phyloP scores from a whole-genome alignment of 2,888 invertebrate species.

The Eurois occulta region DNA sequence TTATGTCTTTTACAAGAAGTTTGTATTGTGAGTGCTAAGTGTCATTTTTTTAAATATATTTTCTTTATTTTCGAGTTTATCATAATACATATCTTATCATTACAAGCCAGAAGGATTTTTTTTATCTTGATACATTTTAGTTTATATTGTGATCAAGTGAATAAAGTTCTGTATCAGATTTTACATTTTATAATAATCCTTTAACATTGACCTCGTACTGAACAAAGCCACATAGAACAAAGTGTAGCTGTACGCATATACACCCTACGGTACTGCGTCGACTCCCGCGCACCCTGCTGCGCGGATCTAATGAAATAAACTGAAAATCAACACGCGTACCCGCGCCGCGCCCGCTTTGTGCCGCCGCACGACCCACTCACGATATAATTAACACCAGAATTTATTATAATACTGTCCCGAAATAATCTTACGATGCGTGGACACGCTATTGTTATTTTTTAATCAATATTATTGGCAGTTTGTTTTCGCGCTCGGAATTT shows the following conservation, averaged over 20 bases:
- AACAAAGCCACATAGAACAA: neutral
- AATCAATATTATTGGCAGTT: slow-evolving; percentile 66
- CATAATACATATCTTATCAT: neutral
- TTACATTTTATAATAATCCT: neutral
- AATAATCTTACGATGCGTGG: slow-evolving; percentile 77
- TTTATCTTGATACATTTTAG: neutral
- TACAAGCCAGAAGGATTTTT: neutral
- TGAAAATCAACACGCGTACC: slow-evolving; percentile 89
- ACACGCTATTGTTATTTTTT: slow-evolving; percentile 80
- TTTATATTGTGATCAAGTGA: neutral
- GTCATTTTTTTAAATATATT: neutral
- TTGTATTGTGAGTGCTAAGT: neutral
- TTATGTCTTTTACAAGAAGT: slow-evolving; percentile 11
- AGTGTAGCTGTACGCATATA: slow-evolving; percentile 52
- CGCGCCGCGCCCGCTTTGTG: slow-evolving; percentile 74
- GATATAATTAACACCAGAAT: slow-evolving; percentile 88
- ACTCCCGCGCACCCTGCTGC: slow-evolving; percentile 86
- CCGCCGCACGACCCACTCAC: slow-evolving; percentile 77
- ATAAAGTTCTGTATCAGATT: neutral
- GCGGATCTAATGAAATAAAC: slow-evolving; percentile 90
- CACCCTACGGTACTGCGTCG: slow-evolving; percentile 76
- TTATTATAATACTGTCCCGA: slow-evolving; percentile 81
- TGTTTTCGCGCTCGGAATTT: slow-evolving; percentile 64
- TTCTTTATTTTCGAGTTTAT: neutral
- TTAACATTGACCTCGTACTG: neutral